Evolutionary conservation across 2,888 invertebrate genomes (phyloP).

Genomic region (Callinectes sapidus): DNA sequence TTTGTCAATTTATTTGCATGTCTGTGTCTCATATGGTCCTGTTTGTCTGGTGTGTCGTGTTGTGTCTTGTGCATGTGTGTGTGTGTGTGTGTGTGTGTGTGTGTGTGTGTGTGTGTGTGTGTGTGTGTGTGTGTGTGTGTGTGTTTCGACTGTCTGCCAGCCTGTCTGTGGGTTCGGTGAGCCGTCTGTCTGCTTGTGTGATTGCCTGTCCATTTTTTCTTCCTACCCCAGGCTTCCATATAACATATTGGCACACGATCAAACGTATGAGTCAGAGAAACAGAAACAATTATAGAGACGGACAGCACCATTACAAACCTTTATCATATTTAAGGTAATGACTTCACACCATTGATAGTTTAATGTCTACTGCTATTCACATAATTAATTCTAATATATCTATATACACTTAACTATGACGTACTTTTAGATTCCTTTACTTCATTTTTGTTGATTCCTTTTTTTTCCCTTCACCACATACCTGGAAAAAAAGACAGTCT

Average conservation of each 20-base stretch:
- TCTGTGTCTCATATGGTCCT: not conserved
- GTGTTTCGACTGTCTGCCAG: not conserved
- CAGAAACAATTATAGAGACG: no score
- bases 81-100: constrained; percentile 3
- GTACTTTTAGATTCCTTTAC: no score
- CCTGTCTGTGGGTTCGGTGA: not conserved
- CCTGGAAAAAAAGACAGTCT: not conserved
- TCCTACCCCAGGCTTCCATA: no score
- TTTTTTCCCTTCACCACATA: no score
- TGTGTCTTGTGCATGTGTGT: not conserved
- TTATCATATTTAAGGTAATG: not conserved
- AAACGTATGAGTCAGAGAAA: no score
- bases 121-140: not conserved
- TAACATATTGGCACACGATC: no score
- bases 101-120: constrained; percentile 32
- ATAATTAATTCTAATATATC: no score
- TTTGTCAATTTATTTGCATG: not conserved
- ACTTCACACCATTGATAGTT: not conserved
- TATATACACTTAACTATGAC: no score
- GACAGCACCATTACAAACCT: no score
- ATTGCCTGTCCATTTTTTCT: not conserved
- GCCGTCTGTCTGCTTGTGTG: not conserved
- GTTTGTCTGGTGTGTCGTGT: constrained; percentile 10
- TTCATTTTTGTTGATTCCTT: no score
- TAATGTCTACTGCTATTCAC: not conserved